These are phyloP conservation scores for Orycteropus afer DNA, from an alignment of 2,113 vertebrate species.

Conservation along the genomic window DNA sequence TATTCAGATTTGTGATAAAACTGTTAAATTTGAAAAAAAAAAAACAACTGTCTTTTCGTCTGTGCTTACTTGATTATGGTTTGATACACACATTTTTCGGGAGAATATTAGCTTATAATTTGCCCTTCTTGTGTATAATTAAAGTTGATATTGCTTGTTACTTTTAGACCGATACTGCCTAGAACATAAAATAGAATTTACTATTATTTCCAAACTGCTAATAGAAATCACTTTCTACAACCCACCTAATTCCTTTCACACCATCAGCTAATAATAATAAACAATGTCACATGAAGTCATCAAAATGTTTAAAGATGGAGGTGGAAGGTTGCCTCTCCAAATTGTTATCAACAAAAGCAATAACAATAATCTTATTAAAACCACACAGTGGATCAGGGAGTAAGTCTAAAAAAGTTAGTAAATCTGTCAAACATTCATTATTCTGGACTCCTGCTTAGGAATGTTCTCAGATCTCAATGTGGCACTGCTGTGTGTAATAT, in stretches of 20 bases:
- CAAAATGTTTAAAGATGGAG: conserved; percentile 31
- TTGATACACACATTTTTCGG: neutral
- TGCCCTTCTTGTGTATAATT: neutral
- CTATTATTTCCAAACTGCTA: conserved; percentile 17
- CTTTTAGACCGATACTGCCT: neutral
- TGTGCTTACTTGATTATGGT: neutral
- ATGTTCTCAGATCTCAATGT: conserved; percentile 44
- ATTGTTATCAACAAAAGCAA: conserved; percentile 36
- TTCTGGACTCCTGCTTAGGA: conserved; percentile 50
- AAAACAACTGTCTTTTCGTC: neutral
- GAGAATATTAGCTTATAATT: neutral
- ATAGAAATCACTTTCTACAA: conserved; percentile 61
- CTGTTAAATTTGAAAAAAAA: neutral
- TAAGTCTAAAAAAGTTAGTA: conserved; percentile 65
- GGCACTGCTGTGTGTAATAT: neutral
- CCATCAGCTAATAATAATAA: conserved; percentile 51
- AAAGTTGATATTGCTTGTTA: too few species aligned
- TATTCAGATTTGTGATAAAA: neutral
- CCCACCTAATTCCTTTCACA: neutral
- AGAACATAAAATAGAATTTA: neutral
- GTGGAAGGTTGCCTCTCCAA: conserved; percentile 28
- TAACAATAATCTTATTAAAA: conserved; percentile 63
- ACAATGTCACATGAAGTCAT: conserved; percentile 17
- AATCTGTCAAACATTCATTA: conserved; percentile 63
- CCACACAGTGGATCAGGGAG: conserved; percentile 30